Conservation (phyloP, 2,113 vertebrate species). For the Etheostoma spectabile region DNA sequence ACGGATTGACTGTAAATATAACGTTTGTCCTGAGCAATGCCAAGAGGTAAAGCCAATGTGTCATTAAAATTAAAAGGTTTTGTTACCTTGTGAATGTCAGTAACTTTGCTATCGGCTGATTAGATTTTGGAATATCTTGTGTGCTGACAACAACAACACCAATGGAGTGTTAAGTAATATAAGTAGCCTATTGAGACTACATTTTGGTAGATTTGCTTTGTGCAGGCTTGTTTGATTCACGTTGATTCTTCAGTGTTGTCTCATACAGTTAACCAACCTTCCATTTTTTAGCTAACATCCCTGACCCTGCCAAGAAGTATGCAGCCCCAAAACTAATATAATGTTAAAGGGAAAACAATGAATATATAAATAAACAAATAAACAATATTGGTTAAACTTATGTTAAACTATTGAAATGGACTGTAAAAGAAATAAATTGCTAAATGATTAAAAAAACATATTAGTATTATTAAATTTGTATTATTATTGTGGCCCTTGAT, state of each 20-base stretch:
- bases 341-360: too few species aligned
- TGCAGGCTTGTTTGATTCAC: slow-evolving; percentile 1
- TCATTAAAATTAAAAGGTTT: not conserved
- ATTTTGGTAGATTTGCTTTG: slow-evolving; percentile 25
- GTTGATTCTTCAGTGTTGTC: not conserved
- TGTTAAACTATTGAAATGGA: too few species aligned
- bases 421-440: too few species aligned
- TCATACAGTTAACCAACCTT: not conserved
- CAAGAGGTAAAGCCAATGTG: not conserved
- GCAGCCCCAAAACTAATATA: too few species aligned
- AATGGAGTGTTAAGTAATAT: not conserved
- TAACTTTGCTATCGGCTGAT: not conserved
- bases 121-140: not conserved
- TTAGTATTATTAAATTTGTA: too few species aligned
- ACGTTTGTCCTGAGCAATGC: not conserved
- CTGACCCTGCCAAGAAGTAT: too few species aligned
- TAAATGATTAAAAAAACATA: too few species aligned
- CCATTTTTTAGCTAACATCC: not conserved
- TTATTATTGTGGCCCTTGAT: too few species aligned
- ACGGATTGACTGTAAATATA: not conserved
- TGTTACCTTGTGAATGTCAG: not conserved
- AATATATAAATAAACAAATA: too few species aligned
- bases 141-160: not conserved
- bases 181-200: too few species aligned
- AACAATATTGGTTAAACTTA: too few species aligned